These are phyloP conservation scores for Aleiodes testaceus DNA, from an alignment of 2,888 invertebrate species.

Conservation along the genomic window DNA sequence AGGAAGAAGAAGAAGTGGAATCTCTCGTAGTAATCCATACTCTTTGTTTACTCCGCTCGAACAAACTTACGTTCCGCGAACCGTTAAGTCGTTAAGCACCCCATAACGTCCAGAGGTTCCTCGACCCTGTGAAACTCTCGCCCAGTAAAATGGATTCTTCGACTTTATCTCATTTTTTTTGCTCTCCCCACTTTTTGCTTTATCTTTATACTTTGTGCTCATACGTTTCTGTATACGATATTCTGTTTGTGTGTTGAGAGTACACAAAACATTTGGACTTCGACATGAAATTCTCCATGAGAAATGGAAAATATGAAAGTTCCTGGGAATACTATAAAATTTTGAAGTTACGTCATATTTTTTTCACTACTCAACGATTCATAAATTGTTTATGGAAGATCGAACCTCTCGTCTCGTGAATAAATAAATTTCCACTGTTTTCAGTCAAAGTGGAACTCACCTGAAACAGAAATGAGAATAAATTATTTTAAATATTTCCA, in stretches of 20 bases:
- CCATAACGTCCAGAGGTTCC: slow-evolving; percentile 49
- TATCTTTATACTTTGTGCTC: slow-evolving; percentile 13
- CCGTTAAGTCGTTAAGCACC: slow-evolving; percentile 56
- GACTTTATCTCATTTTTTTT: slow-evolving; percentile 43
- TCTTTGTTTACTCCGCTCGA: slow-evolving; percentile 56
- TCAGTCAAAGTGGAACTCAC: slow-evolving; percentile 25
- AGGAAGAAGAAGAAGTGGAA: slow-evolving; percentile 41
- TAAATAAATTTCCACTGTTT: neutral
- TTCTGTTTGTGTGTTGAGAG: slow-evolving; percentile 13
- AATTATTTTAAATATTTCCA: neutral
- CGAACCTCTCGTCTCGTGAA: slow-evolving; percentile 14
- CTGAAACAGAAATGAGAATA: slow-evolving; percentile 32
- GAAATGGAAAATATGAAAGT: neutral
- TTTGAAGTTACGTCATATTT: no score
- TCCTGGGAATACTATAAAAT: no score
- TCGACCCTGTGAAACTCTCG: slow-evolving; percentile 40
- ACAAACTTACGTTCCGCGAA: slow-evolving; percentile 55
- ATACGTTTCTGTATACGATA: slow-evolving; percentile 18
- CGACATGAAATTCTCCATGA: neutral
- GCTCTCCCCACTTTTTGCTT: slow-evolving; percentile 33
- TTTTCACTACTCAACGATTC: neutral
- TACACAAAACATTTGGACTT: slow-evolving; percentile 29
- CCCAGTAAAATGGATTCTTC: slow-evolving; percentile 40
- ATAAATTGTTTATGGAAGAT: slow-evolving; percentile 4
- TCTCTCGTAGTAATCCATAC: slow-evolving; percentile 53